Base-by-base conservation (phyloP, 1,140 invertebrate species). In the Calephelis virginiensis region DNA sequence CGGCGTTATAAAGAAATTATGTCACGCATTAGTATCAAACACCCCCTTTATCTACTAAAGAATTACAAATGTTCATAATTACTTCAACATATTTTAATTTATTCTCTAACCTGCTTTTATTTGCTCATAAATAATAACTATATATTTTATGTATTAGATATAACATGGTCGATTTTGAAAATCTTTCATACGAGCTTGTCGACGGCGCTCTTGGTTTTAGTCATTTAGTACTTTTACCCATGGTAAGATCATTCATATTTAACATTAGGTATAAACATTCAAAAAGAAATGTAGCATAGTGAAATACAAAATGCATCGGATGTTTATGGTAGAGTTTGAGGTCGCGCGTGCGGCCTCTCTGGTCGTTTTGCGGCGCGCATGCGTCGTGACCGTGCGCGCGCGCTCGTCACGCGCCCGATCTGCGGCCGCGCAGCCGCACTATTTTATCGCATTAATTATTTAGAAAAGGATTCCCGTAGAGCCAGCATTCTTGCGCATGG, bases 381-480 rank as follows among this genome's bases (percentile, higher is more conserved):
- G 84, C 84, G 82, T 90, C 85, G 85, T 90, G 85, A 88, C 84
- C 79, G 80, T 73, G 77, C 78, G 78, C 85, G 82, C 85, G 81
- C 83, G 80, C 78, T 77, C 86, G 87, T 89, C 85, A 89, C 87
- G 86, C 86, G 85, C 80, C 68, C 74, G 74, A 64, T 68, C 73
- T 69, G 74, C 74, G 76, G 73, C 69, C 59, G 75, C 74, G 73
- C 82, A 70, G 69, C 68, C 82, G 83, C 83, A 87, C 85, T 85
- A 86, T 86, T 88, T 90, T 90, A 90, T 90, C 87, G 85, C 85
- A 88, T 90, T 90, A 88, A 90, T 90, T 90, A 90, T 90, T 87
- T 87, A 80, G 77, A 88, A 85, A 87, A 90, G 80, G 85, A 85
- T 87, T 81, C 87, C 77, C 80, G 77, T 76, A 81, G 75, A 76